Conservation (phyloP, 2,797 vertebrate genomes). For the Poecilia picta region DNA sequence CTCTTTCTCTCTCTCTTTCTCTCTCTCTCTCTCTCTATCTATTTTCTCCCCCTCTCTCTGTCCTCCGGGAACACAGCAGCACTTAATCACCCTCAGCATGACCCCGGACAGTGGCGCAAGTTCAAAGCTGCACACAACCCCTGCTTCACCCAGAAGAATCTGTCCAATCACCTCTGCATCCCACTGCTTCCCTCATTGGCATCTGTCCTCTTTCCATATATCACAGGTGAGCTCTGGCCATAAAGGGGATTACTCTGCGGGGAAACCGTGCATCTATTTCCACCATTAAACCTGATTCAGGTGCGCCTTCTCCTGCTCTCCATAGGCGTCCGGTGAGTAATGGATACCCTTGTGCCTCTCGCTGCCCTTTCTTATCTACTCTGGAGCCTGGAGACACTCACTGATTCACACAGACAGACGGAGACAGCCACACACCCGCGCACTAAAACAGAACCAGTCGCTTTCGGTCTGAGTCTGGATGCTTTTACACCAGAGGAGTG, state of each 20-base stretch:
- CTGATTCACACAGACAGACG: constrained; percentile 39
- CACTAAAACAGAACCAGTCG: constrained; percentile 41
- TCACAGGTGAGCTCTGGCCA: constrained; percentile 79
- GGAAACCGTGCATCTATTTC: constrained; percentile 79
- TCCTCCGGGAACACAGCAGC: constrained; percentile 54
- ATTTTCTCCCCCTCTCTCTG: constrained; percentile 6
- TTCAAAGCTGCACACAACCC: constrained; percentile 70
- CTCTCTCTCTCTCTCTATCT: constrained; percentile 11
- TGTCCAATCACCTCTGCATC: constrained; percentile 62
- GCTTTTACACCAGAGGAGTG: constrained; percentile 50
- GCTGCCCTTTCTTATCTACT: constrained; percentile 74
- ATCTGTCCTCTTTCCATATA: constrained; percentile 78
- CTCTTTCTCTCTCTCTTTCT: constrained; percentile 38
- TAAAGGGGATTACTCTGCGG: constrained; percentile 79
- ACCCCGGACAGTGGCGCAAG: constrained; percentile 67
- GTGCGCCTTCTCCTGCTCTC: constrained; percentile 78
- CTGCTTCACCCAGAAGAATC: constrained; percentile 62
- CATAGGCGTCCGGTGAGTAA: constrained; percentile 77
- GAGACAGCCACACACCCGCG: constrained; percentile 32
- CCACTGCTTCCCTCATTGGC: constrained; percentile 55
- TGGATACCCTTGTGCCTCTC: constrained; percentile 69
- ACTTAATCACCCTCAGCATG: constrained; percentile 66
- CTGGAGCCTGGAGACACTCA: constrained; percentile 45
- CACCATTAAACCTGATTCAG: constrained; percentile 86
- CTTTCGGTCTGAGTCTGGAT: constrained; percentile 61